Evolutionary conservation across 2,797 vertebrate genomes (phyloP), one percentile per base, ranked within the genome.

Genomic region (Spatula clypeata): DNA sequence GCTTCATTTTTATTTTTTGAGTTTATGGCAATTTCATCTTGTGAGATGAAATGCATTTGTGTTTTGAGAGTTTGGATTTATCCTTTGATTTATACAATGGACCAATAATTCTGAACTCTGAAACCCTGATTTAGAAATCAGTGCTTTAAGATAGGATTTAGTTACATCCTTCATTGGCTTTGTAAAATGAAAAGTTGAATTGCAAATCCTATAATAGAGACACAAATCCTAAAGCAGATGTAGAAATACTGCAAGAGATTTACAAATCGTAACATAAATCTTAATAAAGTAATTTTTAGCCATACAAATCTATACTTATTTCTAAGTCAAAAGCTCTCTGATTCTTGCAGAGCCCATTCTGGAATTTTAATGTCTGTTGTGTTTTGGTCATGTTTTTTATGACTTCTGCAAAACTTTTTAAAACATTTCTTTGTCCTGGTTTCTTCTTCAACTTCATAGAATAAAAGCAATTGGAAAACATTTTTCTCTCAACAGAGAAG

Each of bases 161-260:
- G 65, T 32, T 91, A 77, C 67, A 65, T 55, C 36, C 89, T 20
- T 71, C 40, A 20, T 79, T 85, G 1, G 4, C 71, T 89, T 88
- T 80, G 27, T 54, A 53, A 86, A 53, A 57, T 64, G 61, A 76
- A 73, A 73, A 85, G 72, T 70, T 82, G 67, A 83, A 70, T 58
- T 87, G 49, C 32, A 94, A 88, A 95, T 96, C 83, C 64, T 64
- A 5, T 82, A 89, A 95, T 76, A 70, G 77, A 67, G 93, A 85
- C 84, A 79, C 64, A 95, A 87, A 89, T 93, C 77, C 51, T 85
- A 51, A 64, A 85, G 60, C 32, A 47, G 47, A 66, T 70, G 34
- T 82, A 70, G 81, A 87, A 87, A 91, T 73, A 73, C 60, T 85
- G 62, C 42, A 79, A 67, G 42, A 88, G 86, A 86, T 82, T 90